phyloP scores from a whole-genome alignment of 2,797 vertebrate genomes.

The Intellagama lesueurii region DNA sequence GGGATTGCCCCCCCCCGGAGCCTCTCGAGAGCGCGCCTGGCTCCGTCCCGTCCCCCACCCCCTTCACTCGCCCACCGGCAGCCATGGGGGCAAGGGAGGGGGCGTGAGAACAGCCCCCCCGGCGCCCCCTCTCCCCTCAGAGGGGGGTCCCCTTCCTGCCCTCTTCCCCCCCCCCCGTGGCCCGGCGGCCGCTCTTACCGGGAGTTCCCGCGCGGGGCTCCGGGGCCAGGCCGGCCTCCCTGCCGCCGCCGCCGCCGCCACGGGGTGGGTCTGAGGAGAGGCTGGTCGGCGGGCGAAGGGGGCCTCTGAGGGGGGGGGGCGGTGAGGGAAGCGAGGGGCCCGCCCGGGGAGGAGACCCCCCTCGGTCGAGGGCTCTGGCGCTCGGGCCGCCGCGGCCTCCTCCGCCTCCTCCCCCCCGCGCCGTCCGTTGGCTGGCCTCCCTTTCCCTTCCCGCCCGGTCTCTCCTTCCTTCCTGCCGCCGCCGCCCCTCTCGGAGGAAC shows the following conservation, averaged over 20 bases:
- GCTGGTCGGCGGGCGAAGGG: too few relatives aligned
- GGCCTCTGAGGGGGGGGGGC: background rate
- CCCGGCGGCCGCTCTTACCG: too few relatives aligned
- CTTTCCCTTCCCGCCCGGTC: background rate
- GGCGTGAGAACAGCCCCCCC: too few relatives aligned
- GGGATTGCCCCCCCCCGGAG: background rate
- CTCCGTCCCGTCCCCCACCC: too few relatives aligned
- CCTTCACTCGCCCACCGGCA: too few relatives aligned
- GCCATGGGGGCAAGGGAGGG: too few relatives aligned
- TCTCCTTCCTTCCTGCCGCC: background rate
- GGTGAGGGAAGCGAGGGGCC: background rate
- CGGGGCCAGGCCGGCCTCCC: background rate
- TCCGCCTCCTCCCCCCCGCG: background rate
- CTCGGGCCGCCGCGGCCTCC: background rate
- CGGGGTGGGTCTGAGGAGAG: too few relatives aligned
- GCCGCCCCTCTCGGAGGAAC: slow-evolving; percentile 87
- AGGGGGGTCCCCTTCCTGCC: background rate
- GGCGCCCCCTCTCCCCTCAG: background rate
- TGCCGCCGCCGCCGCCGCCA: too few relatives aligned
- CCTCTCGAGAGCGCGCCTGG: background rate
- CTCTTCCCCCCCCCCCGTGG: too few relatives aligned
- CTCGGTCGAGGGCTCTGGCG: background rate
- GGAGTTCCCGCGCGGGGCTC: background rate
- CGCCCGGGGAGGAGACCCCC: too few relatives aligned
- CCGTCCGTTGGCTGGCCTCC: slow-evolving; percentile 12